Percentiles rank a stretch among this genome's conserved stretches.
phyloP scores from a whole-genome alignment of 2,888 invertebrate species.

The Poecilobothrus nobilitatus region DNA sequence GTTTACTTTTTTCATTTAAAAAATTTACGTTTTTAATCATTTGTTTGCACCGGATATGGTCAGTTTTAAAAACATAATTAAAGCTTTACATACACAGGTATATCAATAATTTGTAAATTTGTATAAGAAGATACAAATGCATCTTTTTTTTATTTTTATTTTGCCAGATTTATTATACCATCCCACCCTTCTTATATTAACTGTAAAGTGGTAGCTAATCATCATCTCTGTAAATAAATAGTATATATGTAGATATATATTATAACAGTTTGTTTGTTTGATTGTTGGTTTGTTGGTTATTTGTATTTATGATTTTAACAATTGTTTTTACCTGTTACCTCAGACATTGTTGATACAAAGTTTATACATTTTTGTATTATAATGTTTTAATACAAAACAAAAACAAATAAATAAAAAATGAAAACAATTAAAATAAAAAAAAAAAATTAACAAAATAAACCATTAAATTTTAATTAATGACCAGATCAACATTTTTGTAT shows the following conservation, averaged over 20 bases:
- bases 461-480: slow-evolving; percentile 3
- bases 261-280: too few relatives aligned
- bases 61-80: slow-evolving; percentile 1
- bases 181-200: too few relatives aligned
- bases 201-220: too few relatives aligned
- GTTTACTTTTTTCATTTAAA: background rate
- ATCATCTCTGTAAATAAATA: too few relatives aligned
- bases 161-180: too few relatives aligned
- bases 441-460: background rate
- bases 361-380: background rate
- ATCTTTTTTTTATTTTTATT: too few relatives aligned
- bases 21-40: background rate
- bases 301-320: too few relatives aligned
- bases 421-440: background rate
- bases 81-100: background rate
- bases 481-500: background rate
- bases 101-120: background rate
- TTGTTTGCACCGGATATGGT: slow-evolving; percentile 6
- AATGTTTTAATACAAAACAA: background rate
- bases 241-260: too few relatives aligned
- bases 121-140: too few relatives aligned
- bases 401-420: too few relatives aligned
- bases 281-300: too few relatives aligned
- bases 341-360: background rate
- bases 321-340: too few relatives aligned